Evolutionary conservation across 2,888 invertebrate genomes (phyloP).

Genomic region (Drosophila maculinotata): DNA sequence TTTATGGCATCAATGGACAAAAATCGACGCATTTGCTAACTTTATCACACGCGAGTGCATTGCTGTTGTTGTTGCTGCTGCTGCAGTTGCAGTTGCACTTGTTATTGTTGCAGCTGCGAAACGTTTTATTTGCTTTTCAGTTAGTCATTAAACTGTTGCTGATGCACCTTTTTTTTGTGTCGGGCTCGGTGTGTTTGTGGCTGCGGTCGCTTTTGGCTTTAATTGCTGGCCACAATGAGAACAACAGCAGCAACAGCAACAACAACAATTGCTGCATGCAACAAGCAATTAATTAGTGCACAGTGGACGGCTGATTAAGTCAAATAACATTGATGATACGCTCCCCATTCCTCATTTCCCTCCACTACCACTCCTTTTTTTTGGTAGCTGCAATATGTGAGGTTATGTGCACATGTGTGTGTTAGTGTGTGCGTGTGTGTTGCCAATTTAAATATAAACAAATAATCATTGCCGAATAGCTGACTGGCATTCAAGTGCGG

Average conservation of each 20-base stretch:
- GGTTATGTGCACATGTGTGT: neutral
- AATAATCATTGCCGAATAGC: conserved; percentile 47
- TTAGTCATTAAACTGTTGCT: conserved; percentile 62
- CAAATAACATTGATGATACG: conserved; percentile 53
- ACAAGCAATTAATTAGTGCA: conserved; percentile 69
- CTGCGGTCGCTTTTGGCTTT: conserved; percentile 41
- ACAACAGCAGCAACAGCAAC: conserved; percentile 24
- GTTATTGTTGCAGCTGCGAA: conserved; percentile 42
- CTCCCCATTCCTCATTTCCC: neutral
- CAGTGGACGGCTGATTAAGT: conserved; percentile 64
- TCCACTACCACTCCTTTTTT: conserved; percentile 4
- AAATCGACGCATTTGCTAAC: conserved; percentile 72
- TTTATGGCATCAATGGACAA: conserved; percentile 64
- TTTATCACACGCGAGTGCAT: conserved; percentile 63
- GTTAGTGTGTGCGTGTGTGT: conserved; percentile 7
- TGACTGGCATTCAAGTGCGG: conserved; percentile 27
- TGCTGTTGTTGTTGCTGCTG: conserved; percentile 31
- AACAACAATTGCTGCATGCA: conserved; percentile 20
- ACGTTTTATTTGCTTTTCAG: conserved; percentile 70
- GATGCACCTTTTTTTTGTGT: conserved; percentile 45
- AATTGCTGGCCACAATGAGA: conserved; percentile 49
- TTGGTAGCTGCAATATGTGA: neutral
- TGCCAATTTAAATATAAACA: conserved; percentile 51
- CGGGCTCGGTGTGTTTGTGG: conserved; percentile 5
- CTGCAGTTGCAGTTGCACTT: conserved; percentile 36